Evolutionary conservation across 64 coral and sea anemone species (phyloP), one percentile per base, ranked within the genome.

Genomic region (Pocillopora verrucosa): DNA sequence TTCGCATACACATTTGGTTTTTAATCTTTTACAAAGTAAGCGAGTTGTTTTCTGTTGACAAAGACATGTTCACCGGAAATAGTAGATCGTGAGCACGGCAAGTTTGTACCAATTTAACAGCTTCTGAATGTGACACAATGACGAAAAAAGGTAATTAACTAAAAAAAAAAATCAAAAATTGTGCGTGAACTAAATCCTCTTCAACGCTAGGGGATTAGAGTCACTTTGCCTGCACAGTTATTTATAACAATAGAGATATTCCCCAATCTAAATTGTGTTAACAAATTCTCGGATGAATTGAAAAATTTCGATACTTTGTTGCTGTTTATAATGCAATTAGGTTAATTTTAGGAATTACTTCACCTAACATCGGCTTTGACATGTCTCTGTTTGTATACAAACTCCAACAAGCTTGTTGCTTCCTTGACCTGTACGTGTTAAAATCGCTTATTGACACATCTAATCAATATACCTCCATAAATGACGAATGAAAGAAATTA

Each of bases 311-410:
- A 10, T 17, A 24, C 5, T 38, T 20, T 11, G 82, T 25, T 84
- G 57, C 36, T 20, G 30, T 35, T 5, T 0, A 1, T 2, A 63
- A 17, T 17, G 61, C 61, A 63, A 63, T 11, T 17, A 36, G 61
- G 67, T 36, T 36, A 72, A 69, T 56, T 84, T 56, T 84, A 84
- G 82, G 3, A 20, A 6, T 10, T 13, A 56, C 63, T 65, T 70
- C 82, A 84, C 82, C 64, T 72, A 84, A 62, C 22, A 83, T 61
- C 80, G 25, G 45, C 67, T 38, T 9, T 56, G 61, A 5, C 10
- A 26, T 22, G 26, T 10, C 7, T 3, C 36, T n/a, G 17, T 56
- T 14, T 69, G 13, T 69, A 38, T 13, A 15, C 61, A 70, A 35
- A 63, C 10, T 22, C 51, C 45, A 65, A 58, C 37, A 72, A 84